Evolutionary conservation across 2,113 vertebrate species (phyloP), one percentile per base, ranked within the genome.

Genomic region (Amblyopsis rosae): DNA sequence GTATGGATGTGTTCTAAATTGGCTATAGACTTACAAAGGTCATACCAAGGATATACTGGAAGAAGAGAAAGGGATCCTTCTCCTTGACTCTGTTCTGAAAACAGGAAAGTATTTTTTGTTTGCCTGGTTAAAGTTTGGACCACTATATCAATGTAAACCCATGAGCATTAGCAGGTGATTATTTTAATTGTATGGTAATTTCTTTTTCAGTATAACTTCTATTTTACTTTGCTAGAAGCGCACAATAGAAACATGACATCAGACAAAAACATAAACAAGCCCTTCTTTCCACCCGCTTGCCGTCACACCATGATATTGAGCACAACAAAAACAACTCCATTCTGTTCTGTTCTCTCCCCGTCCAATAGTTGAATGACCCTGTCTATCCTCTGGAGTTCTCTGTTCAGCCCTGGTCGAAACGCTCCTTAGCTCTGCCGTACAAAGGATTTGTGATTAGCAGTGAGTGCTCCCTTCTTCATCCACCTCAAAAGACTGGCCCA

Each of bases 401-500:
- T 69, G 66, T 70, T 80, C 76, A 81, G 64, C 73, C 73, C 59
- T 0, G 50, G 67, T 79, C 79, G 82, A 75, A 76, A 67, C 76
- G 74, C 80, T 65, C 72, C 62, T 67, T 72, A 78, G 69, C 66
- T 81, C 74, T 68, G 80, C 67, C 79, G 81, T 59, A 60, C 81
- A 73, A 67, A 77, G 73, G 85, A 86, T 86, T 87, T 83, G 81
- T 66, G 70, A 81, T 79, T 76, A 79, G 77, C 78, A 70, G 33
- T 7, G 69, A 48, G 72, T 62, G 72, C 70, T 56, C 70, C 63
- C 54, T 76, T 70, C 76, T 67, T 72, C 58, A 32, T 35, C 66
- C 48, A 57, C 70, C 63, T 68, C 32, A 4, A 54, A 79, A 75
- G 73, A 65, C 67, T 62, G 75, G 81, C 67, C 57, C 12, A 10